Conservation (phyloP, 2,113 vertebrate species). For the Chloebia gouldiae region DNA sequence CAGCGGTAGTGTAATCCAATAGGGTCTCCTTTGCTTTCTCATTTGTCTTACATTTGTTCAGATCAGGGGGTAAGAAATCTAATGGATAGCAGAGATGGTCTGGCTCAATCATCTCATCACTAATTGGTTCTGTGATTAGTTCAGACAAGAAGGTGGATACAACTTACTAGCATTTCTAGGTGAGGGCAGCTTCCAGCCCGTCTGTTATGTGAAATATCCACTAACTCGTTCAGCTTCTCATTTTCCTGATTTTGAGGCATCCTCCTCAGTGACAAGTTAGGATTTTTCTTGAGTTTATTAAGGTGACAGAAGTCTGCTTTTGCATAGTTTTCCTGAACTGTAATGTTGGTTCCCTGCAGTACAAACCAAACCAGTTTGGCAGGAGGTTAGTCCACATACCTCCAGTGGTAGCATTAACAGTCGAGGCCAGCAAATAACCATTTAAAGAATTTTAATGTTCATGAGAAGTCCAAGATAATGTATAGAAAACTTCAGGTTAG, state of each 20-base stretch:
- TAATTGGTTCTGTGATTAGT: conserved; percentile 40
- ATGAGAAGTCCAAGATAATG: not conserved
- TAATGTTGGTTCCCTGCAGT: not conserved
- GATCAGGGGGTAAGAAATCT: not conserved
- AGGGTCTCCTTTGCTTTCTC: not conserved
- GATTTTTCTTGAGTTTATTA: not conserved
- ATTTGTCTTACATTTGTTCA: conserved; percentile 49
- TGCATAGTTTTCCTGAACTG: not conserved
- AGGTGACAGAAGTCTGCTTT: not conserved
- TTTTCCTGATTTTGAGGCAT: not conserved
- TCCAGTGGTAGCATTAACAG: not conserved
- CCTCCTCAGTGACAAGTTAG: not conserved
- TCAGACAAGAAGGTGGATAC: conserved; percentile 10
- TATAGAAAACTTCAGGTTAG: not conserved
- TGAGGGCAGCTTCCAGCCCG: not conserved
- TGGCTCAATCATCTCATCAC: not conserved
- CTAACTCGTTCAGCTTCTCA: not conserved
- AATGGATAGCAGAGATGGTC: not conserved
- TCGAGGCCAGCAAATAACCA: not conserved
- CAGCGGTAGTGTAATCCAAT: not conserved
- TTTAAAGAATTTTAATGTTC: not conserved
- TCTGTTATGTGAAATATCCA: not conserved
- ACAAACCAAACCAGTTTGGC: not conserved
- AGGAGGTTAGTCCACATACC: not conserved
- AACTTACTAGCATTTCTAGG: not conserved